Evolutionary conservation across 2,797 vertebrate genomes (phyloP), one percentile per base, ranked within the genome.

Genomic region (Merluccius polli): DNA sequence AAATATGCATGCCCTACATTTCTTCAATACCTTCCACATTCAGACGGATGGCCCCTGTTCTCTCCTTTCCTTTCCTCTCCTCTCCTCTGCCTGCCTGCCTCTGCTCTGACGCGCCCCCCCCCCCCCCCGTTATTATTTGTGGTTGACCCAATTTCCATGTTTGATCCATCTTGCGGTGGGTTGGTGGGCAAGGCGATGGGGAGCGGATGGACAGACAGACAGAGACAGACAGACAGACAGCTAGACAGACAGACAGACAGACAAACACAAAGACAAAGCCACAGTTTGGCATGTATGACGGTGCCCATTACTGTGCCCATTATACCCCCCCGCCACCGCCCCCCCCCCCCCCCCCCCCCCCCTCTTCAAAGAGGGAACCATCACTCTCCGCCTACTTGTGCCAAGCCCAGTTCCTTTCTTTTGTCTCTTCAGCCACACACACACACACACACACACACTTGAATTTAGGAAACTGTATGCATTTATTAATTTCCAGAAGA

Each of bases 1-100:
- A 93, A 93, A 94, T 92, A 93, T 93, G 91, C 90, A 88, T 93
- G 93, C 86, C 92, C 93, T 93, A 94, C 89, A 93, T 93, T 92
- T 92, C 80, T 79, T 76, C 83, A 86, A 78, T 78, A 90, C 88
- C 89, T 89, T 88, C 85, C 87, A 88, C 90, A 91, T 87, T 88
- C 86, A 89, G 88, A 89, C 84, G 79, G 84, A 86, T 86, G 88
- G 88, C 86, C 85, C 87, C 79, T 84, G 73, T 81, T 88, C 81
- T 78, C 10, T 76, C 82, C 84, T 85, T 79, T 32, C 67, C 86
- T 89, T 82, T 84, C 84, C 76, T 82, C 82, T 74, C 73, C 78
- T 87, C 79, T 86, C 77, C 33, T 75, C 81, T 84, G 77, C 77
- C 24, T 27, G 7, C 59, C 59, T 27, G 24, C 59, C 52, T 59